phyloP scores from a whole-genome alignment of 2,113 vertebrate species.

The Amphiprion percula region DNA sequence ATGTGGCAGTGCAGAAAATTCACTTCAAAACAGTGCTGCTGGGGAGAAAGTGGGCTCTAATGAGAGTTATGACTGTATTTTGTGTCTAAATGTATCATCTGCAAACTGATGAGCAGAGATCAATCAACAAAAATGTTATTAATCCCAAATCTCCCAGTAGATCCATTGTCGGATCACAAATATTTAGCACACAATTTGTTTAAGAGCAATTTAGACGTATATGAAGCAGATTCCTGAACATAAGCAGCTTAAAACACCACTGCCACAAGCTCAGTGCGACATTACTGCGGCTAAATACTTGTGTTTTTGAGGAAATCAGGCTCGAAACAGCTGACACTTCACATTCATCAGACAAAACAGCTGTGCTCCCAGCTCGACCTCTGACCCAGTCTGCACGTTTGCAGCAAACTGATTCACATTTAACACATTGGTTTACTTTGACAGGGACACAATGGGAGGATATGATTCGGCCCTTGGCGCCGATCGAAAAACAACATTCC shows the following conservation, averaged over 20 bases:
- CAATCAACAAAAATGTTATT: constrained; percentile 27
- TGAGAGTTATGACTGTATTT: constrained; percentile 40
- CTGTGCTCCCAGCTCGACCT: constrained; percentile 61
- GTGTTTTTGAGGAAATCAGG: constrained; percentile 20
- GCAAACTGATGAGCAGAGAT: constrained; percentile 14
- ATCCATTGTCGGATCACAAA: constrained; percentile 16
- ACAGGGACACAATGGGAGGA: constrained; percentile 67
- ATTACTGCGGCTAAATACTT: constrained; percentile 38
- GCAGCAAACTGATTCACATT: constrained; percentile 47
- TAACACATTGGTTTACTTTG: constrained; percentile 56
- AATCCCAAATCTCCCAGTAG: constrained; percentile 29
- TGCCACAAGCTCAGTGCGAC: constrained; percentile 9
- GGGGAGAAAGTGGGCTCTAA: constrained; percentile 55
- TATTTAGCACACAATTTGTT: constrained; percentile 9
- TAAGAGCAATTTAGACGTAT: constrained; percentile 13
- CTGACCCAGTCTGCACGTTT: constrained; percentile 42
- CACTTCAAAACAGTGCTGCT: constrained; percentile 65
- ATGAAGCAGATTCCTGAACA: constrained; percentile 21
- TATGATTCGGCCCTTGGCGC: constrained; percentile 55
- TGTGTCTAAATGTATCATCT: constrained; percentile 35
- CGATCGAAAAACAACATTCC: constrained; percentile 65
- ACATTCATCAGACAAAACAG: constrained; percentile 56
- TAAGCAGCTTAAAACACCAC: constrained; percentile 44
- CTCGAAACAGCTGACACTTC: constrained; percentile 25
- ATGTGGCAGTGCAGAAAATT: constrained; percentile 74